Evolutionary conservation across 2,888 invertebrate species (phyloP).

Genomic region (Plutella xylostella): DNA sequence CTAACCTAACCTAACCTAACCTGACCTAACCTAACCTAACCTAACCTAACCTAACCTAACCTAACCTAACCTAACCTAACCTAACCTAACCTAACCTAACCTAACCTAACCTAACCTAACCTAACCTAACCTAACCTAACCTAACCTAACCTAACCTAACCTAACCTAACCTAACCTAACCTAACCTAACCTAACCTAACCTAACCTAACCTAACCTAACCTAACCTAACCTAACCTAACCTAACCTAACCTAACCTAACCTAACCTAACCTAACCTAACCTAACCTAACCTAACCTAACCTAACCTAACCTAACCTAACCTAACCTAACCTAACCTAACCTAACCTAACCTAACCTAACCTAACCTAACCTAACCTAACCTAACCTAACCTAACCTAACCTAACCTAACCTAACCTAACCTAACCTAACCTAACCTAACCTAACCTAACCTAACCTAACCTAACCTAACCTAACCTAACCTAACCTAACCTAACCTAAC

Average conservation of each 20-base stretch:
- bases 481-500: no score
- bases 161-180: constrained; percentile 1
- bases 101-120: constrained; percentile 1
- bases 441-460: constrained; percentile 5
- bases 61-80: constrained; percentile 1
- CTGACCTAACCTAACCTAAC: constrained; percentile 1
- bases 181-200: constrained; percentile 1
- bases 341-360: no score
- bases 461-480: constrained; percentile 4
- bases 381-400: not conserved
- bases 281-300: constrained; percentile 1
- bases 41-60: constrained; percentile 1
- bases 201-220: no score
- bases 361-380: not conserved
- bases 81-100: not conserved
- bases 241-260: constrained; percentile 1
- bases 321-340: constrained; percentile 1
- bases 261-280: constrained; percentile 1
- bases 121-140: constrained; percentile 1
- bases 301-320: constrained; percentile 1
- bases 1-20: constrained; percentile 1
- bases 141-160: constrained; percentile 1
- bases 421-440: no score
- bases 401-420: no score
- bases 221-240: no score